A percentile compares a stretch with the other conserved stretches of the same genome.
Conservation (phyloP, 2,888 invertebrate genomes). For the Chymomyza fuscimana region DNA sequence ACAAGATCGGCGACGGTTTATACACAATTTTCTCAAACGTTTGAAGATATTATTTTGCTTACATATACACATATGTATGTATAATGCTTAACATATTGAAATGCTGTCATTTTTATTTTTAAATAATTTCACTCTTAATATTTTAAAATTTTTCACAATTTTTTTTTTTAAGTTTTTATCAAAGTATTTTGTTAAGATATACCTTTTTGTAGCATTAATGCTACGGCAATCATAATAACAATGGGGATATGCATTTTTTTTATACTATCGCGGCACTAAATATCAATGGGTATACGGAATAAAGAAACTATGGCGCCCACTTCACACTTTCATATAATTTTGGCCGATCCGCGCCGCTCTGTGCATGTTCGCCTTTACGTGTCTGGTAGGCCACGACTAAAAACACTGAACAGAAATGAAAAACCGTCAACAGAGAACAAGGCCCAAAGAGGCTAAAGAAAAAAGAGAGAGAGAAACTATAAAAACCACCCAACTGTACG, state of each 20-base stretch:
- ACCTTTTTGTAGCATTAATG: neutral
- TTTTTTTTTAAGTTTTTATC: neutral
- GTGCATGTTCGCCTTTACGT: neutral
- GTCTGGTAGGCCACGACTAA: neutral
- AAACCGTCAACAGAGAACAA: constrained; percentile 46
- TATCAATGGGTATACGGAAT: neutral
- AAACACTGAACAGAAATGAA: constrained; percentile 4
- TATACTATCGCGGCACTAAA: neutral
- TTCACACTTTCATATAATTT: neutral
- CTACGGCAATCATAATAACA: neutral
- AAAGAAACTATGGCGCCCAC: neutral
- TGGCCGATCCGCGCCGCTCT: neutral
- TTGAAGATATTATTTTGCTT: neutral
- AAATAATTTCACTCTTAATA: neutral
- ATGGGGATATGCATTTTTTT: neutral
- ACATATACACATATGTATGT: neutral
- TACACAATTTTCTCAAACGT: neutral
- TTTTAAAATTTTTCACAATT: neutral
- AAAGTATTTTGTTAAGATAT: neutral
- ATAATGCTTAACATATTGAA: neutral
- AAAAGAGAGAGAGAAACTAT: neutral
- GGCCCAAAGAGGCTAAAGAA: constrained; percentile 29
- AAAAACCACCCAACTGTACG: neutral
- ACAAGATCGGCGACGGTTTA: neutral
- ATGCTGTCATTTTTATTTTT: neutral